A percentile compares a stretch with the other conserved stretches of the same genome.
These are phyloP conservation scores for Scolopax rusticola DNA, from an alignment of 2,797 vertebrate genomes.

Conservation along the genomic window DNA sequence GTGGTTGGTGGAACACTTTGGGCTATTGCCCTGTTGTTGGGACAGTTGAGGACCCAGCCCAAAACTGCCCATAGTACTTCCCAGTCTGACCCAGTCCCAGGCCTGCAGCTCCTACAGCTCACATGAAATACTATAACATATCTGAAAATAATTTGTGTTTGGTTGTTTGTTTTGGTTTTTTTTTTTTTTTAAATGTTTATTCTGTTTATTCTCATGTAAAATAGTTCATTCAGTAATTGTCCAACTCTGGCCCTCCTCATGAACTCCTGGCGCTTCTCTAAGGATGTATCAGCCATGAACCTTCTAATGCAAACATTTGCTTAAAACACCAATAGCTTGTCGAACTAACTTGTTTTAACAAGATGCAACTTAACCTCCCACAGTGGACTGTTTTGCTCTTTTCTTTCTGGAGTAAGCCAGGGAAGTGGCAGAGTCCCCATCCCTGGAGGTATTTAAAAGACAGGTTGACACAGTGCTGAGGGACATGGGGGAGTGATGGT, in stretches of 20 bases:
- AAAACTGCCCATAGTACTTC: background rate
- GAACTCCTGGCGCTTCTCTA: background rate
- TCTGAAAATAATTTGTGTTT: background rate
- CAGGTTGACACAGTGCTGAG: too few species aligned
- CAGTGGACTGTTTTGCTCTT: background rate
- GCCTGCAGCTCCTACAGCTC: background rate
- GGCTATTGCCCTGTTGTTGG: background rate
- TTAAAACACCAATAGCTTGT: background rate
- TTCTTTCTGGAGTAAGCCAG: background rate
- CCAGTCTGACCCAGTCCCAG: rapidly evolving
- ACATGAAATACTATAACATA: background rate
- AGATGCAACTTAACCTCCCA: background rate
- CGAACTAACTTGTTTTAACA: background rate
- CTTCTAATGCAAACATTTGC: background rate
- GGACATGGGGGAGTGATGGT: too few species aligned
- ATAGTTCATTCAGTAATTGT: background rate
- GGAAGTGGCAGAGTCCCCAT: too few species aligned
- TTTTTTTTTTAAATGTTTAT: too few species aligned
- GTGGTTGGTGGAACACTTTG: background rate
- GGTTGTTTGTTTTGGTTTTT: background rate
- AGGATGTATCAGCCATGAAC: background rate
- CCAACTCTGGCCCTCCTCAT: background rate
- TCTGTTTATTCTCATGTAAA: background rate
- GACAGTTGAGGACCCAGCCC: background rate
- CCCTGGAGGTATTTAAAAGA: too few species aligned